phyloP scores from a whole-genome alignment of 2,113 vertebrate species.

The Plecotus auritus region DNA sequence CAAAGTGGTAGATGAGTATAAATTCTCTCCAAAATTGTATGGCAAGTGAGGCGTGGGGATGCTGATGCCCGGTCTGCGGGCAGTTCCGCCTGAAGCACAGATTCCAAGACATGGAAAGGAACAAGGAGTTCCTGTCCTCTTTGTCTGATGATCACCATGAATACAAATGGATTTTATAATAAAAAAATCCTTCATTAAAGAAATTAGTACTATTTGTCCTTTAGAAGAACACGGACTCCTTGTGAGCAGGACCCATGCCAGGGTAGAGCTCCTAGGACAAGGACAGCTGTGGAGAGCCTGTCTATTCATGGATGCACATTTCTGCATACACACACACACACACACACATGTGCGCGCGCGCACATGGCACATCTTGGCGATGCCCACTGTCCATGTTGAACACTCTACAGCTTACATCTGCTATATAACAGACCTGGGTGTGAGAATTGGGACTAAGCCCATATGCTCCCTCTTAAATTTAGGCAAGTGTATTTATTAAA shows the following conservation, averaged over 20 bases:
- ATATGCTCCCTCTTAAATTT: background rate
- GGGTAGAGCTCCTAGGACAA: background rate
- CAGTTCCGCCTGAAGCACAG: background rate
- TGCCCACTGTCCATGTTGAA: background rate
- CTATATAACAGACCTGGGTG: background rate
- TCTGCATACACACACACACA: background rate
- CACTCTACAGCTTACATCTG: background rate
- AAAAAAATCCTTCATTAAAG: background rate
- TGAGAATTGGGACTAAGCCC: background rate
- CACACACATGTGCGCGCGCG: too few species aligned
- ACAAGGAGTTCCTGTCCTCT: background rate
- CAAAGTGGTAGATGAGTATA: background rate
- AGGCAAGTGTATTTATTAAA: background rate
- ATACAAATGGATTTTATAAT: background rate
- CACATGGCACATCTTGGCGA: background rate
- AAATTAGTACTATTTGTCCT: background rate
- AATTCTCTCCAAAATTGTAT: background rate
- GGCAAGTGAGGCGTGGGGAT: background rate
- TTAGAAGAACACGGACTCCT: background rate
- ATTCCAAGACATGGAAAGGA: background rate
- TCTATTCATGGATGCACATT: fast-evolving
- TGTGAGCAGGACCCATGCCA: background rate
- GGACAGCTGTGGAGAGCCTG: background rate
- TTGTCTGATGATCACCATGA: background rate
- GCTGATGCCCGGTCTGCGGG: background rate